Evolutionary conservation across 2,797 vertebrate species (phyloP).

Genomic region (Phoeniculus purpureus): DNA sequence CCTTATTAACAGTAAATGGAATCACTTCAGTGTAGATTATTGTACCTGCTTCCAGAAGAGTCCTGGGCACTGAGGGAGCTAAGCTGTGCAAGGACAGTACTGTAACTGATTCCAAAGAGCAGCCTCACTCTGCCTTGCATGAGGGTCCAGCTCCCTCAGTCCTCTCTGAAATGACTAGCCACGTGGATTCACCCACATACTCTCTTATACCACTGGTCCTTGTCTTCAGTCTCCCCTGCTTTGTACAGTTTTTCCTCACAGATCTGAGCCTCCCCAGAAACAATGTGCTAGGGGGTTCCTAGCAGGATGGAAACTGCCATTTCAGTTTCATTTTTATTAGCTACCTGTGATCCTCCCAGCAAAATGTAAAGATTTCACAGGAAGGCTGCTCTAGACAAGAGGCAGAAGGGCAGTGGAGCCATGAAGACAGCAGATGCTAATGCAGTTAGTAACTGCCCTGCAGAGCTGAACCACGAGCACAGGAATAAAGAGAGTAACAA

Average conservation of each 20-base stretch:
- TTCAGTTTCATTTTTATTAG: background rate
- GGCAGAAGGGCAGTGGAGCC: background rate
- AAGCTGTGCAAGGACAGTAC: fast-evolving
- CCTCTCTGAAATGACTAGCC: background rate
- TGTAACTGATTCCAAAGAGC: background rate
- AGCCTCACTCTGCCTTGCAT: background rate
- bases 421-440: background rate
- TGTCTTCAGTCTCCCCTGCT: background rate
- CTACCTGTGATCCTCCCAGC: background rate
- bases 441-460: background rate
- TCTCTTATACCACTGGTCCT: fast-evolving
- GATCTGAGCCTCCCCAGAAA: background rate
- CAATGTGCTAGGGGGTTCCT: fast-evolving
- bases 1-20: background rate
- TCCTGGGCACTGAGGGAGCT: fast-evolving
- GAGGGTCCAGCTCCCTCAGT: background rate
- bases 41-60: background rate
- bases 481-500: background rate
- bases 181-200: background rate
- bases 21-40: too few species aligned
- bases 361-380: background rate
- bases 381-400: background rate
- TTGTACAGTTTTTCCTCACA: fast-evolving
- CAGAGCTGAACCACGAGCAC: background rate
- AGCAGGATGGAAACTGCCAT: background rate